Evolutionary conservation across 2,888 invertebrate genomes (phyloP).

Genomic region (Pachliopta kotzebuea): DNA sequence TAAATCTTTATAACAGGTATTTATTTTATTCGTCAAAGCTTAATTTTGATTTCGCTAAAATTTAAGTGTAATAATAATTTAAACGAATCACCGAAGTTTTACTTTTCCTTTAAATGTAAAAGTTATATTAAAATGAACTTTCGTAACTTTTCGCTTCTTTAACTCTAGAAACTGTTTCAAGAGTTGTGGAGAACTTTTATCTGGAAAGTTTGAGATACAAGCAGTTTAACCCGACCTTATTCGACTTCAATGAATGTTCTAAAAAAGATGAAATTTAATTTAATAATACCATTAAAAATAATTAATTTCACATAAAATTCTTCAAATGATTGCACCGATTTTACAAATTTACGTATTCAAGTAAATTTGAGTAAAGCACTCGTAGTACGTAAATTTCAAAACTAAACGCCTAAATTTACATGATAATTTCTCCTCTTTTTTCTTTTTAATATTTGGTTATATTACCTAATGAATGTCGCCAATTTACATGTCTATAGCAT

Average conservation of each 20-base stretch:
- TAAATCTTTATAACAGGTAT: neutral
- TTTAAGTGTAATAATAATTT: neutral
- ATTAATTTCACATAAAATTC: too few relatives aligned
- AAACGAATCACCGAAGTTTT: neutral
- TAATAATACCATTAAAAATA: neutral
- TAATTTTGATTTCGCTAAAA: neutral
- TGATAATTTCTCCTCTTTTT: too few relatives aligned
- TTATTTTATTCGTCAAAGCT: neutral
- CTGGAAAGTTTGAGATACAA: constrained; percentile 23
- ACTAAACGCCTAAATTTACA: too few relatives aligned
- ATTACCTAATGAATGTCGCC: too few relatives aligned
- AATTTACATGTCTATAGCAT: too few relatives aligned
- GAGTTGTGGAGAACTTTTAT: constrained; percentile 22
- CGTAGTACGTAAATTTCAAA: too few relatives aligned
- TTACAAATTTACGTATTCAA: too few relatives aligned
- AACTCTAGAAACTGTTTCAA: constrained; percentile 17
- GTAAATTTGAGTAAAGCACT: too few relatives aligned
- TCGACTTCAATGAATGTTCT: constrained; percentile 11
- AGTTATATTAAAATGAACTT: constrained; percentile 24
- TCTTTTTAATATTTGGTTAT: too few relatives aligned
- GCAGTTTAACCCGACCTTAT: constrained; percentile 22
- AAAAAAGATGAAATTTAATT: constrained; percentile 1
- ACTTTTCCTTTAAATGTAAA: constrained; percentile 14
- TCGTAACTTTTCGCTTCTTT: constrained; percentile 22
- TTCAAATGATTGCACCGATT: too few relatives aligned